Evolutionary conservation across 2,113 vertebrate species (phyloP).

Genomic region (Nyctereutes procyonoides): DNA sequence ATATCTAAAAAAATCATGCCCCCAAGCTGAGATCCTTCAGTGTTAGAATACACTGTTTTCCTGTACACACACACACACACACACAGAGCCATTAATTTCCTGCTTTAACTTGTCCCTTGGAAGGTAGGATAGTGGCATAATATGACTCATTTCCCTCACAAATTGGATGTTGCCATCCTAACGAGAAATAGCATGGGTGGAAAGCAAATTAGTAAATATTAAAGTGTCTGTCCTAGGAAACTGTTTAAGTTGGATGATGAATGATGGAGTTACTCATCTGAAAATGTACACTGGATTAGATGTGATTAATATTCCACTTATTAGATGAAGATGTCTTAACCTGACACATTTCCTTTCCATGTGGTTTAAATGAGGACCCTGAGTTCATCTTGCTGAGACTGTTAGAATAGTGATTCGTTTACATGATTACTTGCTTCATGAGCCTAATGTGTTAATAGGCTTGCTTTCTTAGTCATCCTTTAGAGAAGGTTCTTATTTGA

Average conservation of each 20-base stretch:
- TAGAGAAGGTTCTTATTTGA: slow-evolving; percentile 35
- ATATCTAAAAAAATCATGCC: not conserved
- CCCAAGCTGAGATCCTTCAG: not conserved
- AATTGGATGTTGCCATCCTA: not conserved
- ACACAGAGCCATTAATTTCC: not conserved
- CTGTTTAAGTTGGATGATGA: not conserved
- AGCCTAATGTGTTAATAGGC: not conserved
- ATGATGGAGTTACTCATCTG: slow-evolving; percentile 32
- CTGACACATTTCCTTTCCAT: slow-evolving; percentile 25
- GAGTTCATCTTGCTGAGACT: not conserved
- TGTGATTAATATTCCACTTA: slow-evolving; percentile 39
- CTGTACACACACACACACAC: not conserved
- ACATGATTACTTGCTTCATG: not conserved
- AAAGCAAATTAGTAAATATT: slow-evolving; percentile 53
- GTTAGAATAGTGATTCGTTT: not conserved
- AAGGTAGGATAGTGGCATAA: not conserved
- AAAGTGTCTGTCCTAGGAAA: not conserved
- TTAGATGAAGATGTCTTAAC: not conserved
- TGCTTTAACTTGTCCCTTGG: slow-evolving; percentile 44
- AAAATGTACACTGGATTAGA: not conserved
- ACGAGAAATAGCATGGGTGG: not conserved
- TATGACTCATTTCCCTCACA: slow-evolving; percentile 60
- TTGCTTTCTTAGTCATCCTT: slow-evolving; percentile 39
- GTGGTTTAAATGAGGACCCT: slow-evolving; percentile 4
- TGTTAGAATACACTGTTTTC: not conserved